Evolutionary conservation across 53 echinoderm and acorn worm genomes (phyloP), one percentile per base, ranked within the genome.

Genomic region (Astropecten irregularis): DNA sequence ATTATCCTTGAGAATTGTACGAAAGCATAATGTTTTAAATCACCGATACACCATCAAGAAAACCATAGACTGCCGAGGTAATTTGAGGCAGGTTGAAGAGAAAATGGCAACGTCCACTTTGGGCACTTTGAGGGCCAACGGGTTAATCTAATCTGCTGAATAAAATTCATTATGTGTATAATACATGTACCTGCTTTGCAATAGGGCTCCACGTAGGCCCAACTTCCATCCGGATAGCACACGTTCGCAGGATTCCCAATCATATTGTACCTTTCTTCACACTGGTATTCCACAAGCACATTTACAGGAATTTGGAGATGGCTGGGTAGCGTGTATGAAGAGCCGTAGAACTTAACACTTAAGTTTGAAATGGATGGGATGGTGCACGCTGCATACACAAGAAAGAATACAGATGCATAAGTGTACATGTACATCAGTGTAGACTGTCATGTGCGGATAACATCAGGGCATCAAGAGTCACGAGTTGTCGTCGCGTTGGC

Each of bases 101-200:
- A n/a, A n/a, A n/a, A n/a, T n/a, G n/a, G n/a, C n/a, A n/a, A n/a
- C n/a, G n/a, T n/a, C n/a, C n/a, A n/a, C n/a, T n/a, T n/a, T n/a
- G n/a, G n/a, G n/a, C n/a, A n/a, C n/a, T n/a, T n/a, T n/a, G n/a
- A n/a, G n/a, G n/a, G n/a, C n/a, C n/a, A n/a, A n/a, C n/a, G n/a
- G n/a, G n/a, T n/a, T n/a, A n/a, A n/a, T n/a, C n/a, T n/a, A n/a
- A n/a, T n/a, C n/a, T n/a, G n/a, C n/a, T n/a, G n/a, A 1, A 54
- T 22, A 20, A 2, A 0, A 21, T 20, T n/a, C 23, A 22, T 6
- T 20, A 54, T 11, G 30, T 32, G 60, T 21, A 39, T 2, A 20
- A 13, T 36, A n/a, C n/a, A n/a, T 19, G 36, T 66, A 68, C 68
- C 46, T 68, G 68, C 25, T 38, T 46, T 13, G 15, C 68, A 68